Base-by-base conservation (phyloP, 2,113 vertebrate genomes). In the Todiramphus chloris region DNA sequence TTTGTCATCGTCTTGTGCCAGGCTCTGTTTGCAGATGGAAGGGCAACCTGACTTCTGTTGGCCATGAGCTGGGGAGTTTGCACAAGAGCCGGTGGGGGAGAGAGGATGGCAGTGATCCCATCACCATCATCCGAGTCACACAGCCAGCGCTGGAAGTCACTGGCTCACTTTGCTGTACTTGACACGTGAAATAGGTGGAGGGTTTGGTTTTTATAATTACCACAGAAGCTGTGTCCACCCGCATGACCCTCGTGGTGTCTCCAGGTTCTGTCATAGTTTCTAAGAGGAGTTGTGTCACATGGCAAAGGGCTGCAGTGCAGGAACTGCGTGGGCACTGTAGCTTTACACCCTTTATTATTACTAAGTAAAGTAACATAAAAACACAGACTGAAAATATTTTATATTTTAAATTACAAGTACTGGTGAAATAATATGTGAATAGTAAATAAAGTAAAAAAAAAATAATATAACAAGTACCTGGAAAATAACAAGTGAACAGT, bases 221-320 rank as follows among this genome's bases (percentile, higher is more conserved):
- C 56, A 19, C 16, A 70, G 43, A 48, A 74, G 28, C 27, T 19
- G 27, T 27, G 9, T 51, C 46, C 62, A 27, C 33, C 35, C 66
- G 24, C 23, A 9, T 51, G 85, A 46, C 31, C 50, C 27, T 37
- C 2, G 0, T 2, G 3, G 27, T 37, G 18, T 24, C 20, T 62
- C 58, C 75, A 48, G 18, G 7, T 16, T 20, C 18, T 27, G 18
- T 15, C 33, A 9, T 2, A 5, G 60, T 37, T 7, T 68, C 10
- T 31, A 4, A 13, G 0, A 0, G 13, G 33, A 18, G 30, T 37
- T 44, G 43, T n/a, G n/a, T 27, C 43, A 24, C 0, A 0, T 8
- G 31, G 31, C 41, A 24, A 87, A 58, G 20, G 41, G 46, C 28
- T 58, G 41, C 30, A 43, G 1, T 0, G 3, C 7, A 17, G 60